Conservation (phyloP, 1,140 invertebrate genomes). For the Dysdera silvatica region DNA sequence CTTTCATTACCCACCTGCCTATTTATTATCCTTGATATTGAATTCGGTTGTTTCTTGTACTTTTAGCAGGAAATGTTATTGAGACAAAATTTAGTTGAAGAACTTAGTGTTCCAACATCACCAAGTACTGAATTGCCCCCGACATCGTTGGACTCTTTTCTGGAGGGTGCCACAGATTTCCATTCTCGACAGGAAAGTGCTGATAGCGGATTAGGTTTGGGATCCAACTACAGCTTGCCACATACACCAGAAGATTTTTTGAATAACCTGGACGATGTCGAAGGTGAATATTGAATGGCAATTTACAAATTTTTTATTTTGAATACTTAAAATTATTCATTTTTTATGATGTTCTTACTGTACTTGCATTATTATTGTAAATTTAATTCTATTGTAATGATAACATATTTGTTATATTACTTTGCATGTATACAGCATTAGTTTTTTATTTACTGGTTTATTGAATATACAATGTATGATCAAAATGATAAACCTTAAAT, state of each 20-base stretch:
- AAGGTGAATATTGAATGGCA: conserved; percentile 45
- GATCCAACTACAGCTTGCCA: conserved; percentile 69
- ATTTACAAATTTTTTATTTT: not conserved
- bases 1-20: no score
- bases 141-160: conserved; percentile 60
- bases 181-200: conserved; percentile 86
- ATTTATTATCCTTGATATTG: no score
- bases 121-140: conserved; percentile 27
- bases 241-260: conserved; percentile 89
- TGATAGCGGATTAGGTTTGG: conserved; percentile 82
- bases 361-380: no score
- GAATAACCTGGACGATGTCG: conserved; percentile 56
- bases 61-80: conserved; percentile 53
- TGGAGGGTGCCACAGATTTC: conserved; percentile 59
- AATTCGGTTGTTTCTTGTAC: not conserved
- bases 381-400: no score
- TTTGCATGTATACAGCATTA: no score
- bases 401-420: no score
- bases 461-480: no score
- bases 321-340: not conserved
- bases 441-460: no score
- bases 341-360: no score
- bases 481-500: no score
- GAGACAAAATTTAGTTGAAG: conserved; percentile 48
- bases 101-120: conserved; percentile 12